A percentile compares a stretch with the other conserved stretches of the same genome.
phyloP scores from a whole-genome alignment of 2,113 vertebrate genomes.

The Micronycteris hirsuta region DNA sequence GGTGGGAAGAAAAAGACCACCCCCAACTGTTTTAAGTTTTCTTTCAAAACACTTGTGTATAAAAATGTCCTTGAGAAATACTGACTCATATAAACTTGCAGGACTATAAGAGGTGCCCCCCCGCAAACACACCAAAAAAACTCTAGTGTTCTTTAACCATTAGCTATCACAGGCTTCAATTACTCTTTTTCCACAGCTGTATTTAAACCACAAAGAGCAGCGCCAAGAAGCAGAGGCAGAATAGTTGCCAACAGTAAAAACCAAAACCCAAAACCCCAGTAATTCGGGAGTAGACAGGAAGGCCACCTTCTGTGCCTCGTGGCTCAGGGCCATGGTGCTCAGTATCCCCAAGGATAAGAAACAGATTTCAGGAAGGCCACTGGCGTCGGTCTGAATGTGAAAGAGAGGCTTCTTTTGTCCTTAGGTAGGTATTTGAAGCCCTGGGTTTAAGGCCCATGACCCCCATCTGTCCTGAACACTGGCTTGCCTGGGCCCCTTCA shows the following conservation, averaged over 20 bases:
- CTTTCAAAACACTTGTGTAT: neutral
- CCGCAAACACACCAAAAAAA: neutral
- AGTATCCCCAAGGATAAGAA: neutral
- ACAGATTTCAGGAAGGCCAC: neutral
- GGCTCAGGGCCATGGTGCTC: rapidly evolving
- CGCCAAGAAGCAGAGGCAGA: neutral
- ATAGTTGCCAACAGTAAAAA: neutral
- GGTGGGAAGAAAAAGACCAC: neutral
- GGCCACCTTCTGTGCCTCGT: rapidly evolving
- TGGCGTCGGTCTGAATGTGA: neutral
- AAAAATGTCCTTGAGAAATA: slow-evolving; percentile 3
- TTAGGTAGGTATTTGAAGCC: neutral
- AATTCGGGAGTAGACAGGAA: neutral
- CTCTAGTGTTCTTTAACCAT: neutral
- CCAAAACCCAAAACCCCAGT: neutral
- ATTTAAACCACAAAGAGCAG: slow-evolving; percentile 8
- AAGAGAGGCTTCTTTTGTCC: neutral
- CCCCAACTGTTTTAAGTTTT: neutral
- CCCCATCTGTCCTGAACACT: neutral
- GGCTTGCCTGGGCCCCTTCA: rapidly evolving
- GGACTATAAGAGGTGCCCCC: neutral
- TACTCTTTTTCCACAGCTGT: neutral
- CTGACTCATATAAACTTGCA: neutral
- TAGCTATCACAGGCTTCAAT: neutral
- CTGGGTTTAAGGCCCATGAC: neutral